Conservation (phyloP, 2,113 vertebrate genomes). For the Gobiocypris rarus region DNA sequence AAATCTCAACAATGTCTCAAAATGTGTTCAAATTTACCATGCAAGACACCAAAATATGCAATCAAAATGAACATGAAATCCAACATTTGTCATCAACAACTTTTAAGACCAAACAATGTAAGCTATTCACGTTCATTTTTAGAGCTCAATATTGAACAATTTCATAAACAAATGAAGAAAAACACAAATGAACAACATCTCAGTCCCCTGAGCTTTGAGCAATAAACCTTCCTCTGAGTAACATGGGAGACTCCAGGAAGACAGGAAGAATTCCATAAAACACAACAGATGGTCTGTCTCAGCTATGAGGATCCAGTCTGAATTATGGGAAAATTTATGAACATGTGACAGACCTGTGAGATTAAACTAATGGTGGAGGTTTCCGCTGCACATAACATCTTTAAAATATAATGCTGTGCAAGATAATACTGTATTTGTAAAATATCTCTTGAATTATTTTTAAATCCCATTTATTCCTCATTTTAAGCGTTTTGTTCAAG, state of each 20-base stretch:
- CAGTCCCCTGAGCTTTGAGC: neutral
- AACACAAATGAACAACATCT: neutral
- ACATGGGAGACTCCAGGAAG: neutral
- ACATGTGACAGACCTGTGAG: neutral
- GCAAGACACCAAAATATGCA: neutral
- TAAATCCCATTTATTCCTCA: neutral
- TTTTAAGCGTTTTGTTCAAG: neutral
- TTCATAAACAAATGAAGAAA: too few relatives aligned
- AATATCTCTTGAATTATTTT: neutral
- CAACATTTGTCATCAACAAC: neutral
- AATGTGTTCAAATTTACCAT: neutral
- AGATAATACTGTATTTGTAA: neutral
- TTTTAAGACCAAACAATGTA: neutral
- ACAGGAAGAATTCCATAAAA: conserved; percentile 22
- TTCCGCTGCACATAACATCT: neutral
- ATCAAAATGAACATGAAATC: neutral
- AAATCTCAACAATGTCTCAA: neutral
- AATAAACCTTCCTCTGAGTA: neutral
- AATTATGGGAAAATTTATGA: neutral
- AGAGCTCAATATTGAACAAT: neutral
- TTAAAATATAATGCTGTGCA: neutral
- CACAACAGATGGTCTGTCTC: conserved; percentile 20
- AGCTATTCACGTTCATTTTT: neutral
- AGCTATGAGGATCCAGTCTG: neutral
- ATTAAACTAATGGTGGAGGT: neutral